Evolutionary conservation across 2,797 vertebrate genomes (phyloP).

Genomic region (Ispidina lecontei): DNA sequence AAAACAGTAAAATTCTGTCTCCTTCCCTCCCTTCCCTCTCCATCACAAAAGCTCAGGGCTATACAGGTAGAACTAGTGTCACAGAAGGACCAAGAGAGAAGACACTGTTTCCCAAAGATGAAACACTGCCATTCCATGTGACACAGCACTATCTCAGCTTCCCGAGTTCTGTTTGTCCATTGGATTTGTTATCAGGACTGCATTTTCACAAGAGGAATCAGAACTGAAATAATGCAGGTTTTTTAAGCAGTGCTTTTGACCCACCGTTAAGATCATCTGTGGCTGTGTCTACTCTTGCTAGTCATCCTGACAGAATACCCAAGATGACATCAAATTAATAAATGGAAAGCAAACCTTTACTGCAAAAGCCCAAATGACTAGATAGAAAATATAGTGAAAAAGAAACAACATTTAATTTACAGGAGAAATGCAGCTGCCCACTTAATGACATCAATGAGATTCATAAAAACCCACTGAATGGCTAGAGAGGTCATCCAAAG

Average conservation of each 20-base stretch:
- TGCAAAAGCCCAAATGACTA: background rate
- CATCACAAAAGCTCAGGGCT: background rate
- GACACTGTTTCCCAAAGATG: background rate
- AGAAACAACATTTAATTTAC: background rate
- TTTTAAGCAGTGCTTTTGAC: background rate
- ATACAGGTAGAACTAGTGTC: background rate
- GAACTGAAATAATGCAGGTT: background rate
- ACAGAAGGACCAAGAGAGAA: background rate
- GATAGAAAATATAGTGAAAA: background rate
- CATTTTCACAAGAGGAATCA: background rate
- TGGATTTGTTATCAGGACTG: background rate
- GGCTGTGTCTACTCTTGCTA: background rate
- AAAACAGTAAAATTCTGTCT: background rate
- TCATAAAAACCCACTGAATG: background rate
- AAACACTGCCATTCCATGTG: rapidly evolving
- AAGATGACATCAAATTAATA: background rate
- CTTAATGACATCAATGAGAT: background rate
- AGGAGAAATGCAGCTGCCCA: background rate
- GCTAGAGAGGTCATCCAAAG: background rate
- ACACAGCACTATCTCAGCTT: background rate
- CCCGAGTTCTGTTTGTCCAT: background rate
- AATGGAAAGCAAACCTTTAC: background rate
- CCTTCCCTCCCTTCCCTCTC: background rate
- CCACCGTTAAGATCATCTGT: background rate
- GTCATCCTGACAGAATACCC: background rate